Evolutionary conservation across 2,888 invertebrate species (phyloP).

Genomic region (Lycophotia porphyrea): DNA sequence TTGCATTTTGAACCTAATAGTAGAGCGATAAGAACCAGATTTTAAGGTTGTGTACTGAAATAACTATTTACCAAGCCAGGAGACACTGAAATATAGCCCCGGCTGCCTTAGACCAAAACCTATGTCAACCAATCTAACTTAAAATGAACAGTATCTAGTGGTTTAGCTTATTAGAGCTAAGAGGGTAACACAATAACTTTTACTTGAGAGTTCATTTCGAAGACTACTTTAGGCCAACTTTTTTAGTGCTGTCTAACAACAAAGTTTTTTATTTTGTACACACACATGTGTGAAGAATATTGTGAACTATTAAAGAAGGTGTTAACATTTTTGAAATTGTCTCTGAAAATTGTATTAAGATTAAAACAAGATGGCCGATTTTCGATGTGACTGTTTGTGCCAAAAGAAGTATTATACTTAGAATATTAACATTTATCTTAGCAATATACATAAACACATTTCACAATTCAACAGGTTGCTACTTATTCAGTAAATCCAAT

Average conservation of each 20-base stretch:
- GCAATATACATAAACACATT: background rate
- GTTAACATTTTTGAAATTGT: background rate
- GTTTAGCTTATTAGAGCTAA: slow-evolving; percentile 35
- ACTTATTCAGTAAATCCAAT: background rate
- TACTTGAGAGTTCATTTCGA: slow-evolving; percentile 32
- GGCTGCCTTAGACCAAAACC: background rate
- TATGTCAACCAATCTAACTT: slow-evolving; percentile 28
- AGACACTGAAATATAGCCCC: background rate
- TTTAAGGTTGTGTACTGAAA: too few species aligned
- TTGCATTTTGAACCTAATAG: too few species aligned
- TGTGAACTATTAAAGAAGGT: too few species aligned
- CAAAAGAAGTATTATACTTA: background rate
- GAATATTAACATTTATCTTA: background rate
- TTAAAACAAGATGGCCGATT: background rate
- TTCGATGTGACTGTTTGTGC: background rate
- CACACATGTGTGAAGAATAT: background rate
- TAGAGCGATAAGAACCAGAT: too few species aligned
- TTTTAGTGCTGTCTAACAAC: slow-evolving; percentile 4
- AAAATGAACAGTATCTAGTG: slow-evolving; percentile 27
- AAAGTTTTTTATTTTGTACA: background rate
- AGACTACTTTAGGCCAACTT: slow-evolving; percentile 1
- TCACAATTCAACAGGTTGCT: background rate
- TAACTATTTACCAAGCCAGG: too few species aligned
- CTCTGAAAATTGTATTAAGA: background rate
- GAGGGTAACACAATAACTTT: slow-evolving; percentile 50